A percentile compares a stretch with the other conserved stretches of the same genome.
These are phyloP conservation scores for Solenopsis fugax DNA, from an alignment of 1,140 invertebrate genomes.

Conservation along the genomic window DNA sequence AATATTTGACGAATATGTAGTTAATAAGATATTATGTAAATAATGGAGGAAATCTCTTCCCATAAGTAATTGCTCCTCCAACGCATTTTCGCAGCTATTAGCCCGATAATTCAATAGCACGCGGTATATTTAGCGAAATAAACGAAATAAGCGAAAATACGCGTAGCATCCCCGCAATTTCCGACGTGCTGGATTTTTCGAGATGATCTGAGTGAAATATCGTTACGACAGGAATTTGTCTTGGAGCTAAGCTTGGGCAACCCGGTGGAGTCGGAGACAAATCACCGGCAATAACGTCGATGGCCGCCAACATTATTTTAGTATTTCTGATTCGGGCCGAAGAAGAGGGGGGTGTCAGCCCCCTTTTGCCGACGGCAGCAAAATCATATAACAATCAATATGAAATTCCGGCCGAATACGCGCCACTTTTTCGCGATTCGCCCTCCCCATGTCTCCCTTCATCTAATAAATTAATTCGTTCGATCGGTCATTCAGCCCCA, in stretches of 20 bases:
- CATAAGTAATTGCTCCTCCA: neutral
- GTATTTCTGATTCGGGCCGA: conserved; percentile 71
- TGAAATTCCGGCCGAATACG: conserved; percentile 73
- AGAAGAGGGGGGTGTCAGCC: neutral
- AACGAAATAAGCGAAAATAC: conserved; percentile 7
- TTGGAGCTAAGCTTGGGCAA: conserved; percentile 31
- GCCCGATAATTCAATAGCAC: conserved; percentile 16
- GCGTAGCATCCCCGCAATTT: conserved; percentile 31
- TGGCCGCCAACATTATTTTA: conserved; percentile 76
- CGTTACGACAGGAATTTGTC: conserved; percentile 55
- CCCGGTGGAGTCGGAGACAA: conserved; percentile 65
- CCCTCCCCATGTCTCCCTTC: conserved; percentile 29
- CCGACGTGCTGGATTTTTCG: conserved; percentile 49
- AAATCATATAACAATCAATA: conserved; percentile 80
- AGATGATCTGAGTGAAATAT: conserved; percentile 59
- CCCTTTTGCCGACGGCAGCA: conserved; percentile 60
- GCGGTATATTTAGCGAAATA: conserved; percentile 10
- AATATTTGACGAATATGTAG: neutral
- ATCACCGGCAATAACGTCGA: conserved; percentile 79
- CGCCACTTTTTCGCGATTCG: conserved; percentile 60
- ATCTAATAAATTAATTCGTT: conserved; percentile 63
- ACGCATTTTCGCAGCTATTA: neutral
- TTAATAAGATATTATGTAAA: neutral
- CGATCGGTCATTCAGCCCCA: conserved; percentile 41
- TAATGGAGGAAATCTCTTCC: neutral